These are phyloP conservation scores for Larimichthys crocea DNA, from an alignment of 2,113 vertebrate genomes.

Conservation along the genomic window DNA sequence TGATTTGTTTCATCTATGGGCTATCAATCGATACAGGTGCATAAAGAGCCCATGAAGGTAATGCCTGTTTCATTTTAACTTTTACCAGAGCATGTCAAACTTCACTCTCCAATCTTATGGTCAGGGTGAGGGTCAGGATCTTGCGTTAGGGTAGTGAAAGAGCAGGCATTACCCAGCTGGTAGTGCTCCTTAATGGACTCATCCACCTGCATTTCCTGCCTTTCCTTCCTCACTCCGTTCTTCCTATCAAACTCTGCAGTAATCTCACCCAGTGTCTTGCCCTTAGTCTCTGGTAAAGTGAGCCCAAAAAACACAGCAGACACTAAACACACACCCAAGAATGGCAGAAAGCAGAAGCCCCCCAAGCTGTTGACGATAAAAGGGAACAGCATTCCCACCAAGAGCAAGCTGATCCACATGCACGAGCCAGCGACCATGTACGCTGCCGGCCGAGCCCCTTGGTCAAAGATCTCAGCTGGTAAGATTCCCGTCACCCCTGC, in stretches of 20 bases:
- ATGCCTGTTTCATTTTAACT: neutral
- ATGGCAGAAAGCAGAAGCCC: constrained; percentile 89
- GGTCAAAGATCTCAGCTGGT: constrained; percentile 91
- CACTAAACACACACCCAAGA: constrained; percentile 85
- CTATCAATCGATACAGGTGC: neutral
- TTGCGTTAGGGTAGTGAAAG: neutral
- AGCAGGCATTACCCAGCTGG: constrained; percentile 39
- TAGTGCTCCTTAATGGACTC: neutral
- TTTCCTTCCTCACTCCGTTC: constrained; percentile 54
- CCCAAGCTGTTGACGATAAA: constrained; percentile 87
- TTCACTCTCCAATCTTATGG: neutral
- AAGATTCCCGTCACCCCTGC: constrained; percentile 92
- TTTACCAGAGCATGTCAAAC: neutral
- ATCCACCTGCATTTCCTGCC: neutral
- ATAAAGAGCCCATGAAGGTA: neutral
- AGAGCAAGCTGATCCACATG: constrained; percentile 89
- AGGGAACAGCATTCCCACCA: constrained; percentile 89
- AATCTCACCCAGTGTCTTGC: constrained; percentile 90
- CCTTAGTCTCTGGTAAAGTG: constrained; percentile 93
- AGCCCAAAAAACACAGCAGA: constrained; percentile 83
- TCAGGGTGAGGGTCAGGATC: neutral
- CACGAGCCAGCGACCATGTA: constrained; percentile 89
- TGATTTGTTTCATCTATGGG: constrained; percentile 14
- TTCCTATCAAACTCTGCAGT: constrained; percentile 82
- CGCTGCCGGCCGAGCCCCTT: constrained; percentile 88